Conservation (phyloP, 2,888 invertebrate species). For the Hipparchia sbordonii region DNA sequence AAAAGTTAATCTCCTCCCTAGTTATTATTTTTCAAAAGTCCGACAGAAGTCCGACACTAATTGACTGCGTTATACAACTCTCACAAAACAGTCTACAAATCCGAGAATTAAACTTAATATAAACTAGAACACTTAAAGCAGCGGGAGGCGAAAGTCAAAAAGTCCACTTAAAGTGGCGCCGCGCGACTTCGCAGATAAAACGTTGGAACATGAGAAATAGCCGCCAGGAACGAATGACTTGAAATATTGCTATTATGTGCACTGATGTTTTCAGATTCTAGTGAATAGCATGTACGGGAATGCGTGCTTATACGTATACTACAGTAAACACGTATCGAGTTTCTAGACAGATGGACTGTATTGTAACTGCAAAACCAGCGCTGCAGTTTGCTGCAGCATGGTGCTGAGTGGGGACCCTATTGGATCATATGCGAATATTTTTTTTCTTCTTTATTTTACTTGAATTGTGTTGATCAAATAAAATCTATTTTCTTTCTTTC, state of each 20-base stretch:
- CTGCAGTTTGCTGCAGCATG: no score
- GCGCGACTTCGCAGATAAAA: slow-evolving; percentile 66
- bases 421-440: no score
- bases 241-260: slow-evolving; percentile 57
- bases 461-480: no score
- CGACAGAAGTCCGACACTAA: slow-evolving; percentile 15
- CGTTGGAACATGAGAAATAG: slow-evolving; percentile 70
- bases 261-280: slow-evolving; percentile 35
- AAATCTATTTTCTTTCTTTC: no score
- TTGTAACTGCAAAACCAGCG: no score
- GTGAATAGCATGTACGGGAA: slow-evolving; percentile 20
- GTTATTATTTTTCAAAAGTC: slow-evolving; percentile 17
- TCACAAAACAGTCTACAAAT: slow-evolving; percentile 25
- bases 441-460: no score
- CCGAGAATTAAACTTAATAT: slow-evolving; percentile 45
- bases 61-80: slow-evolving; percentile 19
- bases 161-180: slow-evolving; percentile 69
- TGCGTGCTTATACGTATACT: slow-evolving; percentile 26
- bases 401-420: no score
- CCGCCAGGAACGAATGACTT: slow-evolving; percentile 58
- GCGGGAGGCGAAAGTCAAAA: slow-evolving; percentile 62
- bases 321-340: not conserved
- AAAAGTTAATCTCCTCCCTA: not conserved
- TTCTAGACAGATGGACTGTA: no score
- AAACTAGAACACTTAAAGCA: slow-evolving; percentile 53